Conservation (phyloP, 2,888 invertebrate genomes). For the Zonitis immaculata region DNA sequence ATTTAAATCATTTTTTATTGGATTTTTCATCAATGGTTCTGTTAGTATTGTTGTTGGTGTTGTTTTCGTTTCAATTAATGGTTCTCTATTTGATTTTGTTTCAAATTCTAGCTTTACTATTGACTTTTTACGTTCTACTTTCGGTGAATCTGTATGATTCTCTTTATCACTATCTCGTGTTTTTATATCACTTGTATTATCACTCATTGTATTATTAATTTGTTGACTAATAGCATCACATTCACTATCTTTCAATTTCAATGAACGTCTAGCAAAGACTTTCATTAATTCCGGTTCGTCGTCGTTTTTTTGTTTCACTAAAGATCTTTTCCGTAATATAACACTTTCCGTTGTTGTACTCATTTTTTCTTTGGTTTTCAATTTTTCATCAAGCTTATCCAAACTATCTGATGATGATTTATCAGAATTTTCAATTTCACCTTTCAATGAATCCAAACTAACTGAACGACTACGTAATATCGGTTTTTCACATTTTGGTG, state of each 20-base stretch:
- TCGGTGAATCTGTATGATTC: slow-evolving; percentile 56
- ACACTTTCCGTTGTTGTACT: slow-evolving; percentile 46
- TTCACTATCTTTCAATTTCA: slow-evolving; percentile 72
- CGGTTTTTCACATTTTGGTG: slow-evolving; percentile 43
- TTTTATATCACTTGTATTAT: slow-evolving; percentile 50
- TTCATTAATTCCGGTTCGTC: slow-evolving; percentile 77
- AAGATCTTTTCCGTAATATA: slow-evolving; percentile 56
- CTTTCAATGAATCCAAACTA: slow-evolving; percentile 51
- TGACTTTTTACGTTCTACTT: slow-evolving; percentile 49
- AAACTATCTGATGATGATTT: slow-evolving; percentile 36
- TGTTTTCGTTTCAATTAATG: slow-evolving; percentile 27
- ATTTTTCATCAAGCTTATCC: slow-evolving; percentile 40
- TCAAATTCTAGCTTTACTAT: slow-evolving; percentile 22
- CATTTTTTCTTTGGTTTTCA: slow-evolving; percentile 49
- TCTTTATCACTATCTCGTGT: slow-evolving; percentile 71
- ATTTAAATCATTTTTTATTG: slow-evolving; percentile 6
- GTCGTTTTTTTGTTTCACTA: slow-evolving; percentile 54
- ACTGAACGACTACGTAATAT: slow-evolving; percentile 53
- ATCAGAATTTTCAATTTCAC: slow-evolving; percentile 27
- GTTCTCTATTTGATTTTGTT: slow-evolving; percentile 26
- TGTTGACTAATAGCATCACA: slow-evolving; percentile 57
- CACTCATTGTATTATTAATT: slow-evolving; percentile 50
- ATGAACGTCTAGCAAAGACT: slow-evolving; percentile 74
- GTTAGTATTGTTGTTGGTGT: slow-evolving; percentile 24
- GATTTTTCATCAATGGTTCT: slow-evolving; percentile 19